Evolutionary conservation across 1,140 invertebrate genomes (phyloP).

Genomic region (Asbolus verrucosus): DNA sequence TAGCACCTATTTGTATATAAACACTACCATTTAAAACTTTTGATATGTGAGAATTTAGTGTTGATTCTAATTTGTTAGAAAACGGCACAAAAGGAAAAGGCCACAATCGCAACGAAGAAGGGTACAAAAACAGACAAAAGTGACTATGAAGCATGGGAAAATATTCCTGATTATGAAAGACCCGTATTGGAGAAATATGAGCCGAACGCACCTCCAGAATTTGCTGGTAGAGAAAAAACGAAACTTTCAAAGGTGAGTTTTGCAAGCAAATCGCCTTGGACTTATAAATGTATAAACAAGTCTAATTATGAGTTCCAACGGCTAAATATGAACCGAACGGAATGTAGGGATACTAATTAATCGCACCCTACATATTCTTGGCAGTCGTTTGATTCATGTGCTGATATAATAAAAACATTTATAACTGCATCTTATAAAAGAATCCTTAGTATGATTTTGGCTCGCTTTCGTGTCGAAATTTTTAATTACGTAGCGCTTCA

Average conservation of each 20-base stretch:
- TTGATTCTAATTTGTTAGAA: conserved; percentile 55
- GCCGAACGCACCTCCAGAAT: conserved; percentile 63
- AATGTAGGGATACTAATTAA: conserved; percentile 42
- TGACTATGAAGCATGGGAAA: conserved; percentile 74
- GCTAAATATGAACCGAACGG: conserved; percentile 25
- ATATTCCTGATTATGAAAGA: conserved; percentile 80
- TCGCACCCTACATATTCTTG: conserved; percentile 29
- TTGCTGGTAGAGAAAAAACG: conserved; percentile 62
- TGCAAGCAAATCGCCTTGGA: conserved; percentile 9
- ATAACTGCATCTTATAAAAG: conserved; percentile 47
- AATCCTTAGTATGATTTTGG: conserved; percentile 47
- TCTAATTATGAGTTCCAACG: conserved; percentile 18
- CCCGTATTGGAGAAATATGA: conserved; percentile 76
- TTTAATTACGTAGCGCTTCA: conserved; percentile 18
- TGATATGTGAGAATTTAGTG: background rate
- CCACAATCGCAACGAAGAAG: conserved; percentile 58
- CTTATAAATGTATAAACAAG: conserved; percentile 25
- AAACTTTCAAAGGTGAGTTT: conserved; percentile 62
- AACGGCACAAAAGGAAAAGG: conserved; percentile 64
- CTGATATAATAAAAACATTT: conserved; percentile 43
- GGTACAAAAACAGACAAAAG: conserved; percentile 66
- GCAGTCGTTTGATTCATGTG: conserved; percentile 37
- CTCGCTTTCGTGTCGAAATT: conserved; percentile 41
- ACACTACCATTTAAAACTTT: too few species aligned
- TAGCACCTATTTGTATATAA: conserved; percentile 39